Evolutionary conservation across 2,888 invertebrate genomes (phyloP), one percentile per base, ranked within the genome.

Genomic region (Ormyrus labotus): DNA sequence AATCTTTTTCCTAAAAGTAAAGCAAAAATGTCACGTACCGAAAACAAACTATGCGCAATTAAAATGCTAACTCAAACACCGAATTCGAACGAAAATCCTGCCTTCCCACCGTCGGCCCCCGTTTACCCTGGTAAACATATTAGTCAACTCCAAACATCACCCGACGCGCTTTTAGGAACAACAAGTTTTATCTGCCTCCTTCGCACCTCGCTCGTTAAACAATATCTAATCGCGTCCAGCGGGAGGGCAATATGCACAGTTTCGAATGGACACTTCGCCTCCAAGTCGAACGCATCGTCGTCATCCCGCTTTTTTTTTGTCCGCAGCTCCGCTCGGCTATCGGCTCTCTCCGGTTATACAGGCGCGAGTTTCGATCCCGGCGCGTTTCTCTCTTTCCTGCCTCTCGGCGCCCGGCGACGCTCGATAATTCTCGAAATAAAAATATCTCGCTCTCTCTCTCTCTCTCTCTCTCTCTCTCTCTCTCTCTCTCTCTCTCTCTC

Each of bases 371-470:
- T 34, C 34, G 34, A 34, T 34, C 34, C 34, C 68, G 50, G 51
- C 34, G 45, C 45, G 19, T 19, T 19, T 34, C 58, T 67, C 51
- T 45, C 58, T 53, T 47, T 57, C 11, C 11, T 65, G 7, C 57
- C 11, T 13, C 11, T 13, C 10, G 10, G 13, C 11, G 19, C 11
- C 77, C 34, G 34, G 4, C 34, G 34, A 34, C 34, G 34, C 34
- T 64, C 64, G 64, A 70, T 77, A 77, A 78, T 65, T 71, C 71
- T 51, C 58, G 58, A 78, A 78, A 78, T 78, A 78, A 78, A 78
- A 71, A 71, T 78, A 70, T 70, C 76, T 76, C 64, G 10, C 60
- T 10, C 53, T 34, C 48, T 60, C 71, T 34, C 3, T 34, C 34
- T 34, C 34, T 34, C 3, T 70, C 64, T 70, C 64, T 19, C 9